Percentiles rank a stretch among this genome's conserved stretches.
phyloP scores from a whole-genome alignment of 2,888 invertebrate species.

The Aromia moschata region DNA sequence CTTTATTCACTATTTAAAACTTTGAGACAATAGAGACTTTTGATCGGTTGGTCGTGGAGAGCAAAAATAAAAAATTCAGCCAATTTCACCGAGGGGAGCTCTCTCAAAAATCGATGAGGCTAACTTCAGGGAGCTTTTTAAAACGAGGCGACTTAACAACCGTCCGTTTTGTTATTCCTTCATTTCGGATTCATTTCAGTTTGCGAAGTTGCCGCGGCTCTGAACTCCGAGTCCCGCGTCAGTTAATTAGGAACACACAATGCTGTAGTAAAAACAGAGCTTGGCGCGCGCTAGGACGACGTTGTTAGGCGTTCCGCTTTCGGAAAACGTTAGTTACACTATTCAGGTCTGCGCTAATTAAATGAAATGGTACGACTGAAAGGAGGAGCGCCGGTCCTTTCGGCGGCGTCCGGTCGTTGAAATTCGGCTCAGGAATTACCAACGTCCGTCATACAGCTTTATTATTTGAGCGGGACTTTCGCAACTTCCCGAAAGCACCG shows the following conservation, averaged over 20 bases:
- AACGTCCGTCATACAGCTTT: constrained; percentile 22
- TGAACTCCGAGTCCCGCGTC: neutral
- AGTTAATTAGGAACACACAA: constrained; percentile 6
- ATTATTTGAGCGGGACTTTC: constrained; percentile 24
- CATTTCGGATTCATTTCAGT: too few species aligned
- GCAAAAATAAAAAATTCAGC: too few species aligned
- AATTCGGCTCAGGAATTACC: constrained; percentile 25
- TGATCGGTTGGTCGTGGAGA: too few species aligned
- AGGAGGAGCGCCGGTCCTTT: constrained; percentile 24
- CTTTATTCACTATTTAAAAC: too few species aligned
- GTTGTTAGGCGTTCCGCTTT: constrained; percentile 8
- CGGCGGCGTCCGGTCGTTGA: constrained; percentile 17
- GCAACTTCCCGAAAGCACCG: constrained; percentile 9
- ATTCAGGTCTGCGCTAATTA: constrained; percentile 27
- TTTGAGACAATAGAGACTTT: too few species aligned
- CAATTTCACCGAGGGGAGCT: too few species aligned
- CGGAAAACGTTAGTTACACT: constrained; percentile 20
- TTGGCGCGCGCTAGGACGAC: constrained; percentile 11
- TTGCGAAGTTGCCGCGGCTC: too few species aligned
- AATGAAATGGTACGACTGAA: constrained; percentile 26
- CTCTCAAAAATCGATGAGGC: too few species aligned
- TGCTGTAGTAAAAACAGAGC: constrained; percentile 4
- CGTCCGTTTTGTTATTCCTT: too few species aligned
- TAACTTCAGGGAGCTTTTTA: too few species aligned
- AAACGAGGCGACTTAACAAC: too few species aligned